phyloP scores from a whole-genome alignment of 1,140 invertebrate genomes.

The Drosophila mayri region DNA sequence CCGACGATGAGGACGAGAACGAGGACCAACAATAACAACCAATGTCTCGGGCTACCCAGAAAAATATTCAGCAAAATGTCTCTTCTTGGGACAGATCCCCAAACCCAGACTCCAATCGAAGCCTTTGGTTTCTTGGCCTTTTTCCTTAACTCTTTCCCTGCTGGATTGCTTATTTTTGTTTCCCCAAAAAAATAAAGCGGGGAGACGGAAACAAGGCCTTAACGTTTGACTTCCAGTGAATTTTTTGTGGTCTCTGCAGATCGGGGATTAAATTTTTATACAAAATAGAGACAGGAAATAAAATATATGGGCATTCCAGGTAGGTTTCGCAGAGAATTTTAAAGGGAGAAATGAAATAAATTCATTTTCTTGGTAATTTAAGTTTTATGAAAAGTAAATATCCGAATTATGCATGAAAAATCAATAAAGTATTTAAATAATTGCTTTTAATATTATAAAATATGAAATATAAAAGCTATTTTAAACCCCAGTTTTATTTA shows the following conservation, averaged over 20 bases:
- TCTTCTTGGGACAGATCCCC: constrained; percentile 26
- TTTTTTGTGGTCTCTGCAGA: constrained; percentile 26
- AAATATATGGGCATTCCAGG: not conserved
- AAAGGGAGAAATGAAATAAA: not conserved
- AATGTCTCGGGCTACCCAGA: constrained; percentile 34
- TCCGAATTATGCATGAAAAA: too few species aligned
- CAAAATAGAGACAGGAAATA: constrained; percentile 19
- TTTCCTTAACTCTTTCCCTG: constrained; percentile 8
- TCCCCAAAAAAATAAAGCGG: not conserved
- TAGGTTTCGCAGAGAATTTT: not conserved
- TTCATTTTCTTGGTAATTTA: not conserved
- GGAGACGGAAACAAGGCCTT: constrained; percentile 19
- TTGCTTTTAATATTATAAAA: too few species aligned
- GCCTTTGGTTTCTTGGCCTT: constrained; percentile 2
- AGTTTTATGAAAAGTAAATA: too few species aligned
- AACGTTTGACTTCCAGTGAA: constrained; percentile 35
- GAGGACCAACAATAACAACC: constrained; percentile 26
- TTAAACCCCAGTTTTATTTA: too few species aligned
- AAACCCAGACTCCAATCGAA: constrained; percentile 11
- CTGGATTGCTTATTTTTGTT: constrained; percentile 38
- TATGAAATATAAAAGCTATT: too few species aligned
- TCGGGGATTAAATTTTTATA: constrained; percentile 1
- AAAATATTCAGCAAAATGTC: constrained; percentile 76
- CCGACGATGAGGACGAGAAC: constrained; percentile 4
- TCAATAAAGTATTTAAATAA: too few species aligned